Conservation (phyloP, 2,113 vertebrate species). For the Sciurus niger region DNA sequence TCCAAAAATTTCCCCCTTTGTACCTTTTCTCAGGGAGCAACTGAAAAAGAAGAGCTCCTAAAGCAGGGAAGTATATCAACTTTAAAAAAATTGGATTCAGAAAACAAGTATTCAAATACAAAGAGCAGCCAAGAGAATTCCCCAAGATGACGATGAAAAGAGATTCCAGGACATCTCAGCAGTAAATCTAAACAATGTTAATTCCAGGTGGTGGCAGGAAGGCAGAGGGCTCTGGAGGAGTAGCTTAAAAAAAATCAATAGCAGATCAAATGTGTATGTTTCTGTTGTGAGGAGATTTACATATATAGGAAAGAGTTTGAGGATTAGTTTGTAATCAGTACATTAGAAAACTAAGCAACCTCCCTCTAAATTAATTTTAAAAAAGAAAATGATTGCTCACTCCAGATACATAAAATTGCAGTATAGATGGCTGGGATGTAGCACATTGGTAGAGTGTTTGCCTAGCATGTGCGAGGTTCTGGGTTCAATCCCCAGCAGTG, state of each 20-base stretch:
- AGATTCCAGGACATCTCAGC: not conserved
- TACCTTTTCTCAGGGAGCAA: not conserved
- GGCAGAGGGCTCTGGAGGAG: not conserved
- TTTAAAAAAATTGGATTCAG: not conserved
- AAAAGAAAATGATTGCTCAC: not conserved
- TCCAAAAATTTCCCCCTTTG: not conserved
- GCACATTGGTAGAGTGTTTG: too few species aligned
- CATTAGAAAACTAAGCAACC: not conserved
- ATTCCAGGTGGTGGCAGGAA: not conserved
- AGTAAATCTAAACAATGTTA: not conserved
- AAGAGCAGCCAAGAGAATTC: not conserved
- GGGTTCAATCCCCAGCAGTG: too few species aligned
- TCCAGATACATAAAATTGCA: not conserved
- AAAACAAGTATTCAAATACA: not conserved
- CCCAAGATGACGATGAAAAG: not conserved
- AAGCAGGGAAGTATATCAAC: not conserved
- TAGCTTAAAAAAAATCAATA: not conserved
- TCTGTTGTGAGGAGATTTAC: not conserved
- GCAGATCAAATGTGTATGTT: not conserved
- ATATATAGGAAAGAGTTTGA: not conserved
- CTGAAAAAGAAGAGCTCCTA: not conserved
- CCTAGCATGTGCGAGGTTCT: too few species aligned
- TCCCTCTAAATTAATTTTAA: not conserved
- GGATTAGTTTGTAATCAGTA: not conserved
- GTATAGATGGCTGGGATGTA: not conserved